Evolutionary conservation across 1,140 invertebrate genomes (phyloP).

Genomic region (Vollenhovia emeryi): DNA sequence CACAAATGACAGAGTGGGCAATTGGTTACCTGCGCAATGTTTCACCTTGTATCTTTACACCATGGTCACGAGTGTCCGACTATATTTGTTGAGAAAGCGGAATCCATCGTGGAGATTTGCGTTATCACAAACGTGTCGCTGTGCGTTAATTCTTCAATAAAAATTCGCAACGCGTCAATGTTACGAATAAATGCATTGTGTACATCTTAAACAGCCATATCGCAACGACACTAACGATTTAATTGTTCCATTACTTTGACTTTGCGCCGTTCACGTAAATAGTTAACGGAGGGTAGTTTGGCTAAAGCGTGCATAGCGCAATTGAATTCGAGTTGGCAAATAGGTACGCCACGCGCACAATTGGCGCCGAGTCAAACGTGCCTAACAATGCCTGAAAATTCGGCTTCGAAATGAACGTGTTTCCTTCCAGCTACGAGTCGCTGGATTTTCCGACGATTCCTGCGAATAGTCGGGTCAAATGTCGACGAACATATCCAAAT

Average conservation of each 20-base stretch:
- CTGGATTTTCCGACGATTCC: constrained; percentile 30
- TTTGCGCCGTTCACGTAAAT: neutral
- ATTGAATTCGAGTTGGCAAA: constrained; percentile 49
- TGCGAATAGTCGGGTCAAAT: neutral
- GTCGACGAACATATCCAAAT: constrained; percentile 6
- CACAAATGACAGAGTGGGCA: too few species aligned
- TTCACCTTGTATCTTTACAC: too few species aligned
- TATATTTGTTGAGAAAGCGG: neutral
- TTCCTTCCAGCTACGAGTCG: neutral
- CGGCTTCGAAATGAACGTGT: constrained; percentile 16
- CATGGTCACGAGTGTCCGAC: neutral
- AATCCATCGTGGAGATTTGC: neutral
- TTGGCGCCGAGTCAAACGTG: constrained; percentile 40
- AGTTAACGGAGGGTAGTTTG: constrained; percentile 31
- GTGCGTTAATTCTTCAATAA: neutral
- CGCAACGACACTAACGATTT: neutral
- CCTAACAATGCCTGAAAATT: constrained; percentile 55
- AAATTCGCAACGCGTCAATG: neutral
- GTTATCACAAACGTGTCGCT: neutral
- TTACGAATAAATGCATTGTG: neutral
- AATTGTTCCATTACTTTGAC: neutral
- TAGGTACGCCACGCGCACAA: constrained; percentile 26
- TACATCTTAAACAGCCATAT: neutral
- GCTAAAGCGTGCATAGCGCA: constrained; percentile 36
- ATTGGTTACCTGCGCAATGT: too few species aligned